These are phyloP conservation scores for Manis pentadactyla DNA, from an alignment of 2,797 vertebrate species.

Conservation along the genomic window DNA sequence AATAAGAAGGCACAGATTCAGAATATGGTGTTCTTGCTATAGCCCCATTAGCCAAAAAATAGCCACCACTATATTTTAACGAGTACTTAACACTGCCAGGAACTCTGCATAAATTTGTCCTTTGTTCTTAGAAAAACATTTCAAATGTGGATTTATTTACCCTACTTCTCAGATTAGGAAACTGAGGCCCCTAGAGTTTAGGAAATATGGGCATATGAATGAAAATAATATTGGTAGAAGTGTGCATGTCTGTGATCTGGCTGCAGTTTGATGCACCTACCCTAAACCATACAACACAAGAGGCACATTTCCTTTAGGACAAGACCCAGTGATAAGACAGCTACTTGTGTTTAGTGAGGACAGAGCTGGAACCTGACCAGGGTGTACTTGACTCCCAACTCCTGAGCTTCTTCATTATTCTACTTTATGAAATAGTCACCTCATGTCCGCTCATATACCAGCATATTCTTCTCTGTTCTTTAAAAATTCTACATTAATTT, in stretches of 20 bases:
- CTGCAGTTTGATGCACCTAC: background rate
- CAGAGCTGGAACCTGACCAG: background rate
- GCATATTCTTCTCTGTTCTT: background rate
- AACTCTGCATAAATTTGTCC: background rate
- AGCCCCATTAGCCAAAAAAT: background rate
- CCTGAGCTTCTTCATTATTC: background rate
- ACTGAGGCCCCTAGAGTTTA: background rate
- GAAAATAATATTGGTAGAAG: background rate
- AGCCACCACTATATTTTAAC: background rate
- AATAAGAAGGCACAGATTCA: background rate
- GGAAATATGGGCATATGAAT: background rate
- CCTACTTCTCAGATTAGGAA: background rate
- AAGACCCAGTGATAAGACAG: fast-evolving
- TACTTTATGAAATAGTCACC: background rate
- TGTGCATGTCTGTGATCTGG: background rate
- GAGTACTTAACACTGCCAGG: background rate
- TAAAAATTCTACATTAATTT: background rate
- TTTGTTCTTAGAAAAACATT: background rate
- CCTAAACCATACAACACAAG: background rate
- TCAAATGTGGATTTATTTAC: background rate
- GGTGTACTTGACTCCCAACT: background rate
- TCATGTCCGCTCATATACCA: background rate
- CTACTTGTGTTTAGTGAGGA: background rate
- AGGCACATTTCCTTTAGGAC: background rate
- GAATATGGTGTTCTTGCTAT: background rate